Conservation (phyloP, 1,140 invertebrate species). For the Tetramorium simillimum region DNA sequence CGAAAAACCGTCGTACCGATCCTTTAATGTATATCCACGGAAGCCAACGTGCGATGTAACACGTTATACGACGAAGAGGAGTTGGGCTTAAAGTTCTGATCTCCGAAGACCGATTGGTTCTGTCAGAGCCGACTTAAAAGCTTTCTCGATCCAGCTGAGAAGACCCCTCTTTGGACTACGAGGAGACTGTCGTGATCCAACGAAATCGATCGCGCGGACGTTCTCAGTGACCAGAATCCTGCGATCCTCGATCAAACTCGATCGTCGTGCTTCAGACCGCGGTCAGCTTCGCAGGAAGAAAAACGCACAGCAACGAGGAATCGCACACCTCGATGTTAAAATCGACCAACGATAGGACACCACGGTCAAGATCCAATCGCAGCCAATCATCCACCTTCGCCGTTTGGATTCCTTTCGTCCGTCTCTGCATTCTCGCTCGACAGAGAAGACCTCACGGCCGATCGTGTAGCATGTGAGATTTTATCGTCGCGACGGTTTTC, state of each 20-base stretch:
- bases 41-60: constrained; percentile 2
- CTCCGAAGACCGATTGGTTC: constrained; percentile 31
- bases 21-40: constrained; percentile 10
- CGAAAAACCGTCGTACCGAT: neutral
- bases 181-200: constrained; percentile 35
- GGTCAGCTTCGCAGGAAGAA: neutral
- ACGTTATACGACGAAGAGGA: neutral
- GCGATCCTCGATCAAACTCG: constrained; percentile 14
- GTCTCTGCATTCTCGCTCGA: constrained; percentile 5
- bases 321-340: constrained; percentile 1
- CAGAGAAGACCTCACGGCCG: neutral
- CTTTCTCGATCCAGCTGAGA: constrained; percentile 32
- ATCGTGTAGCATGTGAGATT: constrained; percentile 10
- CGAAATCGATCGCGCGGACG: constrained; percentile 4
- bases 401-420: neutral
- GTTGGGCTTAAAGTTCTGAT: constrained; percentile 22
- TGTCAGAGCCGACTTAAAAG: constrained; percentile 17
- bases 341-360: neutral
- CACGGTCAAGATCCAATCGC: constrained; percentile 16
- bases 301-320: neutral
- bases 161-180: neutral
- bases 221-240: constrained; percentile 12
- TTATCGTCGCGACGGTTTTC: neutral
- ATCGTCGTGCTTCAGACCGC: neutral
- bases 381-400: neutral